phyloP scores from a whole-genome alignment of 2,113 vertebrate genomes.

The Spermophilus dauricus region DNA sequence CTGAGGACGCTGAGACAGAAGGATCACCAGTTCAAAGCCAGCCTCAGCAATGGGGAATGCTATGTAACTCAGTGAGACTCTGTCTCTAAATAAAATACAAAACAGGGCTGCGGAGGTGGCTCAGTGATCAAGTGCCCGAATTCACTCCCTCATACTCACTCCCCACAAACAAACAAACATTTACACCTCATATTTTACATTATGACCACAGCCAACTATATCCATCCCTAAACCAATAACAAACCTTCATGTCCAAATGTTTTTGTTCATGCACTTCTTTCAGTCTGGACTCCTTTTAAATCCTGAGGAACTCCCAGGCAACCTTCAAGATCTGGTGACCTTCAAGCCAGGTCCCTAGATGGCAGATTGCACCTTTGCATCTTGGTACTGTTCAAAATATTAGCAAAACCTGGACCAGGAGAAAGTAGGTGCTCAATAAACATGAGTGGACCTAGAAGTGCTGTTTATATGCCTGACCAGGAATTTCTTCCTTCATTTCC shows the following conservation, averaged over 20 bases:
- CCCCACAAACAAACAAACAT: too few relatives aligned
- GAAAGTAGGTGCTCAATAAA: not conserved
- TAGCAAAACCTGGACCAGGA: not conserved
- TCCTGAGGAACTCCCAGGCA: slow-evolving; percentile 11
- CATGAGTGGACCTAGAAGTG: not conserved
- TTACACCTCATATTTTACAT: not conserved
- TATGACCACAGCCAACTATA: not conserved
- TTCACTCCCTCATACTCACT: too few relatives aligned
- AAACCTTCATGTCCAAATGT: not conserved
- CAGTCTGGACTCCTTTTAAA: not conserved
- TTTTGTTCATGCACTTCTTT: not conserved
- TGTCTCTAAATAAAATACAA: too few relatives aligned
- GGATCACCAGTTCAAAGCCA: too few relatives aligned
- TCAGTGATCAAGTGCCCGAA: too few relatives aligned
- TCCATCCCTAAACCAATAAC: not conserved
- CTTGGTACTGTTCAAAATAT: not conserved
- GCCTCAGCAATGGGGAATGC: too few relatives aligned
- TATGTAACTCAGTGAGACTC: too few relatives aligned
- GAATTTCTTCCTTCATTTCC: not conserved
- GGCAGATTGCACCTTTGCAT: not conserved
- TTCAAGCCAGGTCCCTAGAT: not conserved
- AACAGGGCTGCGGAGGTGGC: too few relatives aligned
- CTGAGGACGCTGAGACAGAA: too few relatives aligned
- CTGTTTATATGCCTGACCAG: not conserved
- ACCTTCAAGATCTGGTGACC: not conserved